phyloP scores from a whole-genome alignment of 2,113 vertebrate genomes.

The Apeltes quadracus region DNA sequence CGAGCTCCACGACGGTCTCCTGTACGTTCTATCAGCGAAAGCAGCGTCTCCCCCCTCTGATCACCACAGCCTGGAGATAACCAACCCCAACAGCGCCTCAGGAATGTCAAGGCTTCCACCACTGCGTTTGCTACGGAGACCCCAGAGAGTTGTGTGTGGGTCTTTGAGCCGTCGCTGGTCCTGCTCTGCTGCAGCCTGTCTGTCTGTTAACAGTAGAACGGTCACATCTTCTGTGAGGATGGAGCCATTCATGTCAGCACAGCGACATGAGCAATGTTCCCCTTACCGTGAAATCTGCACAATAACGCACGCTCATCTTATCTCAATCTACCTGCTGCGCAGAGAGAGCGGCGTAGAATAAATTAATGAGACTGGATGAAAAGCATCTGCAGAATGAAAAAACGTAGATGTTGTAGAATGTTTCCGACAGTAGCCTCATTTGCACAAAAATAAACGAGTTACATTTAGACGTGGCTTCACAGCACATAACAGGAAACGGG shows the following conservation, averaged over 20 bases:
- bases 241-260: conserved; percentile 18
- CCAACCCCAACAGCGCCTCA: conserved; percentile 54
- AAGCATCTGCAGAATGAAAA: background rate
- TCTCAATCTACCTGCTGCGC: background rate
- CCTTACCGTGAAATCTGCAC: conserved; percentile 15
- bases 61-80: conserved; percentile 49
- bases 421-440: background rate
- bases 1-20: conserved; percentile 44
- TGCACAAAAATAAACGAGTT: background rate
- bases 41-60: conserved; percentile 36
- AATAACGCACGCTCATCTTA: background rate
- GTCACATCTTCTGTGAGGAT: conserved; percentile 13
- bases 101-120: conserved; percentile 61
- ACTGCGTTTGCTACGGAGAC: conserved; percentile 45
- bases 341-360: background rate
- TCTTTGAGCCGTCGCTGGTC: conserved; percentile 33
- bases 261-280: conserved; percentile 6
- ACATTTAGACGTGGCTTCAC: background rate
- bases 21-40: conserved; percentile 37
- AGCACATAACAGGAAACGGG: background rate
- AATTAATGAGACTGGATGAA: background rate
- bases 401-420: background rate
- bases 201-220: conserved; percentile 11
- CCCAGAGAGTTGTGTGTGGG: conserved; percentile 30
- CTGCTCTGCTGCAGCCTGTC: conserved; percentile 23